These are phyloP conservation scores for Pelosia muscerda DNA, from an alignment of 2,888 invertebrate species.

Conservation along the genomic window DNA sequence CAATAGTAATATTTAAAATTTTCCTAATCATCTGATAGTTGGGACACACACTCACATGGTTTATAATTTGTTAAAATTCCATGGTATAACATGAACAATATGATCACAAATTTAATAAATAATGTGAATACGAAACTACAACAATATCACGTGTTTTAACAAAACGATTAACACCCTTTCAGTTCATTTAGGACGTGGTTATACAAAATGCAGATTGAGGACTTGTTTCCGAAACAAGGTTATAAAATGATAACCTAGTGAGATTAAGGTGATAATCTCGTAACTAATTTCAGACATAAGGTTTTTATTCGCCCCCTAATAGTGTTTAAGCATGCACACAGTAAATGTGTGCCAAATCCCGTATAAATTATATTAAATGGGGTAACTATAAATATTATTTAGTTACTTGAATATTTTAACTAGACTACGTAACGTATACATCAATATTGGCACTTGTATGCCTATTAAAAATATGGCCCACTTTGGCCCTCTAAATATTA, in stretches of 20 bases:
- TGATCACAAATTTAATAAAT: too few species aligned
- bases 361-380: conserved; percentile 19
- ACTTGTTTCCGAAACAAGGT: background rate
- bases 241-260: conserved; percentile 25
- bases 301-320: conserved; percentile 32
- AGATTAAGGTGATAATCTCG: conserved; percentile 34
- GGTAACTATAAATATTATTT: conserved; percentile 6
- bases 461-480: too few species aligned
- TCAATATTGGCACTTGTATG: too few species aligned
- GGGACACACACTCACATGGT: too few species aligned
- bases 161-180: background rate
- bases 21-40: too few species aligned
- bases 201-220: background rate
- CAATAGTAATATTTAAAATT: too few species aligned
- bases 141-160: background rate
- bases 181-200: background rate
- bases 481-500: too few species aligned
- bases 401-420: conserved; percentile 9
- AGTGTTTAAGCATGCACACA: conserved; percentile 32
- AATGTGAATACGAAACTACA: too few species aligned
- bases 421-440: background rate
- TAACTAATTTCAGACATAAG: conserved; percentile 22
- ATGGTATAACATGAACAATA: too few species aligned
- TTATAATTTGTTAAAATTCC: too few species aligned
- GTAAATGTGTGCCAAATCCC: conserved; percentile 12